Percentiles rank a stretch among this genome's conserved stretches.
Evolutionary conservation across 2,797 vertebrate genomes (phyloP).

Genomic region (Paratrypauchen microcephalus): DNA sequence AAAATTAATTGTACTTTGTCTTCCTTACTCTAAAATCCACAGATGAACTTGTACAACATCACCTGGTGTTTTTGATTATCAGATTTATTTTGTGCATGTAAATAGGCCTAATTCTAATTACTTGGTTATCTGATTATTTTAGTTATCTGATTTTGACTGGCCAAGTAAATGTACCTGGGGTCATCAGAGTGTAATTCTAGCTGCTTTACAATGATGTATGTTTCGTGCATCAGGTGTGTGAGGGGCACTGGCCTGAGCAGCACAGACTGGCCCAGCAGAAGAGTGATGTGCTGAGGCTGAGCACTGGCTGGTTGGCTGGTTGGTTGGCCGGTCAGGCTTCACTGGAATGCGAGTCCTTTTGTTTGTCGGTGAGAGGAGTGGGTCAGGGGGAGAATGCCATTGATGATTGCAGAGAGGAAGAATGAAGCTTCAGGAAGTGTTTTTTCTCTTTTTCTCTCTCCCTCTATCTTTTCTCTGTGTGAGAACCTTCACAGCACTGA

Average conservation of each 20-base stretch:
- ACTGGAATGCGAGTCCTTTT: slow-evolving; percentile 82
- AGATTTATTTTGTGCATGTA: no score
- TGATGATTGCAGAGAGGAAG: slow-evolving; percentile 83
- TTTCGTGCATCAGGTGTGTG: slow-evolving; percentile 7
- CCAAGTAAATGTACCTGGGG: no score
- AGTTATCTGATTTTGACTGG: no score
- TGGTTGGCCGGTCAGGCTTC: slow-evolving; percentile 74
- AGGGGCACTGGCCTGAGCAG: slow-evolving; percentile 29
- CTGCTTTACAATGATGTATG: background rate
- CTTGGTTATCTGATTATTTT: no score
- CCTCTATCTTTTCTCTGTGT: slow-evolving; percentile 70
- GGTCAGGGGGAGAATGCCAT: slow-evolving; percentile 81
- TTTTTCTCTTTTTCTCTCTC: slow-evolving; percentile 55
- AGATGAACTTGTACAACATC: no score
- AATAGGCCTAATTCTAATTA: no score
- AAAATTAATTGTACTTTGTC: no score
- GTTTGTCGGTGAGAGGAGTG: slow-evolving; percentile 79
- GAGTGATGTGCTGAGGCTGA: slow-evolving; percentile 68
- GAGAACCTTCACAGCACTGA: slow-evolving; percentile 78
- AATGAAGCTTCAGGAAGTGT: slow-evolving; percentile 83
- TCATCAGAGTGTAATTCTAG: no score
- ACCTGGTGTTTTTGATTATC: no score
- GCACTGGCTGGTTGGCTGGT: slow-evolving; percentile 69
- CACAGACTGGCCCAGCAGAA: slow-evolving; percentile 58
- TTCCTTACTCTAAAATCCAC: no score